Evolutionary conservation across 2,888 invertebrate species (phyloP), one percentile per base, ranked within the genome.

Genomic region (Drosophila glabriapex): DNA sequence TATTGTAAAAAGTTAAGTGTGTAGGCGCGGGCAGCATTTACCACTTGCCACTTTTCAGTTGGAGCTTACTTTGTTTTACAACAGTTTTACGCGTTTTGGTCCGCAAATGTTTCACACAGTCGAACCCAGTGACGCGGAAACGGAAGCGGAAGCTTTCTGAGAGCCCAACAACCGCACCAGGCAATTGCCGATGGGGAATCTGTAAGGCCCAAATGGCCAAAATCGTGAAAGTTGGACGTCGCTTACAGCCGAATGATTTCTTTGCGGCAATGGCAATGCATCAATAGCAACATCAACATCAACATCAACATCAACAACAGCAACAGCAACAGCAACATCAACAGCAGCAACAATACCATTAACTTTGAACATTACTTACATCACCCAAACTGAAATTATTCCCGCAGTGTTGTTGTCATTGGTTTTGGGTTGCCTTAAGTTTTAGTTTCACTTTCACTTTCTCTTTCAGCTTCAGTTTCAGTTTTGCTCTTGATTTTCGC

Each of bases 221-320:
- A 65, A 61, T 67, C 64, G 67, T 67, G 55, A 59, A 72, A 58
- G 61, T 29, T 75, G 82, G 71, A 49, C 71, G 68, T 66, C 78
- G 76, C 83, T 76, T 73, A 80, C 83, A 69, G 78, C 22, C 72
- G 69, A 89, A 52, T 83, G 84, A 68, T 63, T 88, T 68, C 76
- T 76, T 89, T 85, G 83, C 83, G 71, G 63, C 68, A 68, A 85
- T 82, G 68, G 66, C 66, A 68, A 85, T 85, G 83, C 76, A 83
- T 88, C 88, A 88, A 79, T 78, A 81, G 67, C 78, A 63, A 41
- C 64, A 63, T 52, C 63, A 68, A 43, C 53, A 68, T 6, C 41
- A 49, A 10, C 49, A 65, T 3, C 37, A 56, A 43, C 53, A 68
- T 6, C 41, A 49, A 10, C 49, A 65, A 5, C 37, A 56, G 29